Evolutionary conservation across 1,140 invertebrate species (phyloP).

Genomic region (Meloidogyne hapla): DNA sequence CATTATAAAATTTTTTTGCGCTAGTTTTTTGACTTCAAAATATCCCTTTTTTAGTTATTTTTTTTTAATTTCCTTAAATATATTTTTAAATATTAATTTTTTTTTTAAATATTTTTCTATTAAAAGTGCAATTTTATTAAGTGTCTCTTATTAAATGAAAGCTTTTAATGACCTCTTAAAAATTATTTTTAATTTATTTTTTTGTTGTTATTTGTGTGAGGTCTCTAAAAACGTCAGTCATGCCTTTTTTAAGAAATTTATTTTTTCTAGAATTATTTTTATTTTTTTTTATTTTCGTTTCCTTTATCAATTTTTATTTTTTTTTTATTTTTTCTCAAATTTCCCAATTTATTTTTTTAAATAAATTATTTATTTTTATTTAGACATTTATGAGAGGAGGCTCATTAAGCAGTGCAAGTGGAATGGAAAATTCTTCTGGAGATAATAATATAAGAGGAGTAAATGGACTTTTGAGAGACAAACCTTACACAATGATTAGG

Average conservation of each 20-base stretch:
- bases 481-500: constrained; percentile 8
- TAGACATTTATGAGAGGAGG: constrained; percentile 1
- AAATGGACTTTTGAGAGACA: background rate
- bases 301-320: background rate
- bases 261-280: background rate
- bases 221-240: background rate
- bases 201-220: background rate
- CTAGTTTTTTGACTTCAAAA: too few relatives aligned
- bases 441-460: background rate
- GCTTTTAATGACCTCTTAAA: background rate
- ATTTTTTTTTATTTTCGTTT: background rate
- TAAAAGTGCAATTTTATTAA: background rate
- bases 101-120: background rate
- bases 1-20: too few relatives aligned
- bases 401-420: constrained; percentile 13
- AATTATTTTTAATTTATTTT: background rate
- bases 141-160: background rate
- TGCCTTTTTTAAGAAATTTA: background rate
- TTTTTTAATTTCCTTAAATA: too few relatives aligned
- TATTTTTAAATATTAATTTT: background rate
- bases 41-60: too few relatives aligned
- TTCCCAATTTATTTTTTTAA: background rate
- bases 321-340: background rate
- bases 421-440: constrained; percentile 11
- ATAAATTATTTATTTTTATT: background rate